A percentile compares a stretch with the other conserved stretches of the same genome.
phyloP scores from a whole-genome alignment of 2,888 invertebrate species.

The Odiellus spinosus region DNA sequence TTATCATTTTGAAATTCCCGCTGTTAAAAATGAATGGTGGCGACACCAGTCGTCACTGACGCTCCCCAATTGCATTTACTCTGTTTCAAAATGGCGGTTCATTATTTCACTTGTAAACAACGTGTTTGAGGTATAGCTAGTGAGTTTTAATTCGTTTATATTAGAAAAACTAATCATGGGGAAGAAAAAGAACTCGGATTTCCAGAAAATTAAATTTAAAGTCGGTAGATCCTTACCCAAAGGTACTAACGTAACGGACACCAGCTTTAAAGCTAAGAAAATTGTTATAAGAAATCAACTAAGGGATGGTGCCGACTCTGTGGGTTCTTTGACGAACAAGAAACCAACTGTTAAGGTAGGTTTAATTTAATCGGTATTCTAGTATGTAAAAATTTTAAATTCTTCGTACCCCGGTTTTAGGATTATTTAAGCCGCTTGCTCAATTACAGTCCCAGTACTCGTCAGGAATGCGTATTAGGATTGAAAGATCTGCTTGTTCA shows the following conservation, averaged over 20 bases:
- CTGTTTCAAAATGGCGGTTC: too few species aligned
- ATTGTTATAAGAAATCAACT: slow-evolving; percentile 67
- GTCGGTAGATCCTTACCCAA: slow-evolving; percentile 58
- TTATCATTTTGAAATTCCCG: too few species aligned
- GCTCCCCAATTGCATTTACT: too few species aligned
- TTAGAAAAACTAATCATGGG: slow-evolving; percentile 8
- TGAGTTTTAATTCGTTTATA: too few species aligned
- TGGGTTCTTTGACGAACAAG: slow-evolving; percentile 45
- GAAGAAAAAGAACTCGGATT: slow-evolving; percentile 63
- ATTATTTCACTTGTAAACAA: too few species aligned
- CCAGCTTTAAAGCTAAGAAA: slow-evolving; percentile 72
- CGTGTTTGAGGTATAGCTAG: too few species aligned
- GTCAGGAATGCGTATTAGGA: slow-evolving; percentile 42
- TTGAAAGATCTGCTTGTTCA: slow-evolving; percentile 38
- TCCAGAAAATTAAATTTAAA: slow-evolving; percentile 75
- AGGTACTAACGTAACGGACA: slow-evolving; percentile 74
- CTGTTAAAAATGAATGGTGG: too few species aligned
- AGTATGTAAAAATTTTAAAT: slow-evolving; percentile 7
- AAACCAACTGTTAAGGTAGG: slow-evolving; percentile 50
- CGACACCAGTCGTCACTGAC: too few species aligned
- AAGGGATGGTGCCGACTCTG: slow-evolving; percentile 31
- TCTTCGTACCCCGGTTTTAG: slow-evolving; percentile 2
- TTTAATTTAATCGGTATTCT: slow-evolving; percentile 6
- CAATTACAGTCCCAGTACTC: slow-evolving; percentile 54
- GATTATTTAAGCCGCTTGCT: slow-evolving; percentile 40